Evolutionary conservation across 1,140 invertebrate species (phyloP), one percentile per base, ranked within the genome.

Genomic region (Drosophila gunungcola): DNA sequence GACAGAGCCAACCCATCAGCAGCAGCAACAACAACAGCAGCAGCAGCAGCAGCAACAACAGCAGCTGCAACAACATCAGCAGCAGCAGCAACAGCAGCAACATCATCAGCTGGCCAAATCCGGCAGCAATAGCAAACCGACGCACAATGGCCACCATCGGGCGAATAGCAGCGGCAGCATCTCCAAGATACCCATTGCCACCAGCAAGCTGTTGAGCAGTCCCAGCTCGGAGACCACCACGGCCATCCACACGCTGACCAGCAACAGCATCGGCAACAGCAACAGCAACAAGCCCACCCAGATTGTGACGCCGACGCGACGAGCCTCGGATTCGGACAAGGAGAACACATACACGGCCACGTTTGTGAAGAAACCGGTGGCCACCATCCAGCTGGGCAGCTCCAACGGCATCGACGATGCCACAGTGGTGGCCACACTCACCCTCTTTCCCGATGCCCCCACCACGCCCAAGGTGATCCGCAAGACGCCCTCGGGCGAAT

Each of bases 381-480:
- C 85, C 27, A 88, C 68, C 32, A 90, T 82, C 39, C 84, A 83
- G 32, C 62, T 88, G 11, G 77, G 64, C 68, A 81, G 70, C 25
- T 39, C 48, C 65, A 82, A 82, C 29, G 69, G 76, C 7, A 27
- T 81, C 7, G 86, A 83, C 34, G 85, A 85, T 27, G 62, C 86
- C 27, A 83, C 90, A 9, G 78, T 91, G 29, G 83, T 91, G 43
- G 83, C 82, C 43, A 91, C 85, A 4, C 56, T 88, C 32, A 84
- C 81, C 3, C 92, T 94, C 52, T 94, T 93, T 73, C 94, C 94
- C 32, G 94, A 94, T 84, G 94, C 94, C 29, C 94, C 94, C 69
- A 94, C 94, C 74, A 94, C 94, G 51, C 94, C 94, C 63, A 94
- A 94, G 93, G 94, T 94, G 56, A 91, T 88, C 61, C 84, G 90